Percentiles rank a stretch among this genome's conserved stretches.
These are phyloP conservation scores for Drosophila elegans DNA, from an alignment of 1,140 invertebrate genomes.

Conservation along the genomic window DNA sequence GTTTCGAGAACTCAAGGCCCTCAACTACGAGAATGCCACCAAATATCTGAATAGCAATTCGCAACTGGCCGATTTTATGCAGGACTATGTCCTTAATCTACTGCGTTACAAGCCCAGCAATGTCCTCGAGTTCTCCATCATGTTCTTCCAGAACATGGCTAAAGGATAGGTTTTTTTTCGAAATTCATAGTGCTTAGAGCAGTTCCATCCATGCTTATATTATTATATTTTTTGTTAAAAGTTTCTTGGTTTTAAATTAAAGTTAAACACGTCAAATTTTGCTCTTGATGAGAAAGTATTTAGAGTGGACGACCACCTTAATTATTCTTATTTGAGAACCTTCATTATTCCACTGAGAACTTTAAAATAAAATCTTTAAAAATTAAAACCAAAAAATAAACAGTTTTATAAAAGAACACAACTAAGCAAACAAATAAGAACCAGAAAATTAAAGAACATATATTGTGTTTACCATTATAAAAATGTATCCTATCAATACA, in stretches of 20 bases:
- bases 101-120: constrained; percentile 75
- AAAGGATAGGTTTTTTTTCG: background rate
- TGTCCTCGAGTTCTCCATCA: constrained; percentile 73
- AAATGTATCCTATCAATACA: background rate
- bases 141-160: constrained; percentile 76
- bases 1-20: constrained; percentile 51
- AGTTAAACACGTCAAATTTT: background rate
- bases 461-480: background rate
- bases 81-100: constrained; percentile 72
- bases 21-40: constrained; percentile 70
- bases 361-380: too few species aligned
- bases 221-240: background rate
- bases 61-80: constrained; percentile 66
- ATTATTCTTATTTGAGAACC: too few species aligned
- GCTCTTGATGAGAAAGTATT: too few species aligned
- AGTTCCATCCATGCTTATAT: too few species aligned
- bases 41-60: constrained; percentile 57
- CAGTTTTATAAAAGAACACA: too few species aligned
- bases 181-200: constrained; percentile 6
- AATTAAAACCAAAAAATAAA: too few species aligned
- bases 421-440: background rate
- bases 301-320: too few species aligned
- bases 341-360: too few species aligned
- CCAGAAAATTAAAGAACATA: background rate
- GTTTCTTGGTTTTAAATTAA: background rate